Conservation (phyloP, 2,113 vertebrate species). For the Pachycephala philippinensis region DNA sequence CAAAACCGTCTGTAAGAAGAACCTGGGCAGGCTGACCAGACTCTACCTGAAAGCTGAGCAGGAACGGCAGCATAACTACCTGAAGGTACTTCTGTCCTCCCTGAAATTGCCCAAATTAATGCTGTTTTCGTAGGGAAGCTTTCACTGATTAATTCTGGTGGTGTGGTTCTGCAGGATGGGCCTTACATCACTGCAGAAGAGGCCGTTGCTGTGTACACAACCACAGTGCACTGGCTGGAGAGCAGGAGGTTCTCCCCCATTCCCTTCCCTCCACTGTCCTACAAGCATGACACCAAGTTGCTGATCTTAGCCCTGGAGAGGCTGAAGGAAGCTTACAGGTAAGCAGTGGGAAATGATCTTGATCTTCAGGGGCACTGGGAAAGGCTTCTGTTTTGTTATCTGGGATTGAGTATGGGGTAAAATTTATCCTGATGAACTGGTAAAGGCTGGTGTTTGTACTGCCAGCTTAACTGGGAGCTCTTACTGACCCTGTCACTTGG, state of each 20-base stretch:
- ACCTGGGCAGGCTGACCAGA: constrained; percentile 92
- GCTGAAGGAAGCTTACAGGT: constrained; percentile 99
- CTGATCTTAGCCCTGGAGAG: constrained; percentile 95
- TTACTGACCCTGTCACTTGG: not conserved
- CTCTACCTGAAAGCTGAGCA: constrained; percentile 98
- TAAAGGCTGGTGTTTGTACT: not conserved
- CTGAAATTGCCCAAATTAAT: not conserved
- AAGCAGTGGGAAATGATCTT: not conserved
- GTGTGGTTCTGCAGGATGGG: constrained; percentile 80
- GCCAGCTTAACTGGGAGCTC: not conserved
- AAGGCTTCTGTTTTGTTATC: not conserved
- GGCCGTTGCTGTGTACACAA: constrained; percentile 98
- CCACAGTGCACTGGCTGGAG: constrained; percentile 98
- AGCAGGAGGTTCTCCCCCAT: constrained; percentile 97
- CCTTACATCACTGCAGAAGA: constrained; percentile 99
- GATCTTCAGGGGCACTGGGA: not conserved
- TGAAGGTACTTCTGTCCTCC: constrained; percentile 81
- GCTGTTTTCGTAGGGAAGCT: not conserved
- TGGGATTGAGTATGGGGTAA: fast-evolving
- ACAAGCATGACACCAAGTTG: constrained; percentile 98
- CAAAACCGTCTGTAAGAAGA: constrained; percentile 99
- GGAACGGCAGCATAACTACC: constrained; percentile 97
- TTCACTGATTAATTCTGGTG: not conserved
- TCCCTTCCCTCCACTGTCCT: constrained; percentile 93
- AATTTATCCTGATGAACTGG: not conserved